Base-by-base conservation (phyloP, 2,113 vertebrate genomes). In the Oriolus oriolus region DNA sequence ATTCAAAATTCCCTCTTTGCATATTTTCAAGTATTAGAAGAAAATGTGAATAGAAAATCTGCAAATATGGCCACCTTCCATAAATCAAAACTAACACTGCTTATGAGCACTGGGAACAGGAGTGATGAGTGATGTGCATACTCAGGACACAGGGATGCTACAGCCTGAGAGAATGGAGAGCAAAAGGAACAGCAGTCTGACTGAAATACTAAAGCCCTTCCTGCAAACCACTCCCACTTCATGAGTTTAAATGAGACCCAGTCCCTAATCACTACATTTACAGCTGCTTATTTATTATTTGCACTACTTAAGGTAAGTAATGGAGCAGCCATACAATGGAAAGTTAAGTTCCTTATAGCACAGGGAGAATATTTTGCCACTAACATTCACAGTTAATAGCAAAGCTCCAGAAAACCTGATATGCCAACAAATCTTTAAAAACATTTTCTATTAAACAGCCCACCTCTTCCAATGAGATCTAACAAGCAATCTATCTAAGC, bases 221-320 rank as follows among this genome's bases (percentile, higher is more conserved):
- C 49, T 54, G 26, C 44, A 33, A 84, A 61, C 23, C 33, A 63
- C 30, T 57, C 30, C 26, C 57, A 31, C 23, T 61, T 84, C 20
- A 41, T 18, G 19, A 61, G 16, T 39, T 47, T 54, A 74, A 96
- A 65, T 45, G 64, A 89, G 39, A 70, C 45, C 50, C 22, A 33
- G 16, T 33, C 47, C 35, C 45, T 27, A 77, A 66, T 28, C 6
- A 8, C 39, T 28, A 65, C 13, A 28, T 81, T 75, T 78, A 80
- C 14, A 65, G 42, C 35, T 69, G 30, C 24, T 60, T 59, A 65
- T 89, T 82, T 71, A 23, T 65, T 73, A 63, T 42, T 77, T 66
- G 66, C 0, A 0, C 66, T 65, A 35, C 3, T 11, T 41, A 60
- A 45, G 13, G 5, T 33, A 92, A 71, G 30, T 8, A 71, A 41